phyloP scores from a whole-genome alignment of 2,113 vertebrate species.

The Ammospiza nelsoni region DNA sequence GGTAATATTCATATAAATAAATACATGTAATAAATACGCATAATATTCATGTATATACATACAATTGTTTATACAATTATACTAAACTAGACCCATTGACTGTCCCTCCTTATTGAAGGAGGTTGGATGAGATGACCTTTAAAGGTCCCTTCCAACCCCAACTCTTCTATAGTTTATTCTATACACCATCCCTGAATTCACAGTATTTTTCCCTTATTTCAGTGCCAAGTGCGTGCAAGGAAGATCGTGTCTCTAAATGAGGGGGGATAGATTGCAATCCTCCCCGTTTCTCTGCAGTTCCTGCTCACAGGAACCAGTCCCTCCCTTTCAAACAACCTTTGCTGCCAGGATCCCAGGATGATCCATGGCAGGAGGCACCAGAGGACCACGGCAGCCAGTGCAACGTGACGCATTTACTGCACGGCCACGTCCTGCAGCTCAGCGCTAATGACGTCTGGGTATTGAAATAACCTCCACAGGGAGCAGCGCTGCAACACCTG shows the following conservation, averaged over 20 bases:
- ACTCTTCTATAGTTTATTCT: background rate
- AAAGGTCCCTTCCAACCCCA: background rate
- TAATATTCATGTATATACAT: background rate
- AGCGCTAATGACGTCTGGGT: slow-evolving; percentile 69
- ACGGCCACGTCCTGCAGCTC: slow-evolving; percentile 62
- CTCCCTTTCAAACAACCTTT: slow-evolving; percentile 75
- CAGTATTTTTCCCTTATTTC: background rate
- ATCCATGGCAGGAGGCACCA: slow-evolving; percentile 63
- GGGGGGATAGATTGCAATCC: background rate
- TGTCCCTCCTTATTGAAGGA: background rate
- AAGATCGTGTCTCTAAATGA: rapidly evolving
- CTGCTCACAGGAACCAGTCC: background rate
- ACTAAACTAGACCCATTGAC: background rate
- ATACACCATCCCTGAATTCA: background rate
- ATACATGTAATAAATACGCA: no score
- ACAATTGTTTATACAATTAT: background rate
- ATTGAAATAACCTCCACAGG: slow-evolving; percentile 65
- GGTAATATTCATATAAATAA: no score
- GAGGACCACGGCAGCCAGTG: slow-evolving; percentile 33
- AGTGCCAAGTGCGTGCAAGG: background rate
- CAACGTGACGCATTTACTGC: slow-evolving; percentile 65
- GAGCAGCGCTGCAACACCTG: slow-evolving; percentile 68
- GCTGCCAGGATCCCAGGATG: slow-evolving; percentile 52
- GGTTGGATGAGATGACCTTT: background rate
- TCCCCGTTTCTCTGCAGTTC: background rate